Evolutionary conservation across 2,797 vertebrate species (phyloP).

Genomic region (Pterois miles): DNA sequence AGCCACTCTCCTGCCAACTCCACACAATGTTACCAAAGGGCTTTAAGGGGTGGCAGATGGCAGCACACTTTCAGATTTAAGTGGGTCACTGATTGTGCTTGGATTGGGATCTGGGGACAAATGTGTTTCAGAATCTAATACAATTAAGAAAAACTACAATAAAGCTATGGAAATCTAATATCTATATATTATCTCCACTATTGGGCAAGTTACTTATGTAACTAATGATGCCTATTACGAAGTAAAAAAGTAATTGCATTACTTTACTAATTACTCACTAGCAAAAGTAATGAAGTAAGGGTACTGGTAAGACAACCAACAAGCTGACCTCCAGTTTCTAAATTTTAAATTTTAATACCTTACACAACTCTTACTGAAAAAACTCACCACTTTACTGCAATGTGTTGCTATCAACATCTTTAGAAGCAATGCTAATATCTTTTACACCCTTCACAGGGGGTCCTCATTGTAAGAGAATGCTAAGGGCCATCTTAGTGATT

Average conservation of each 20-base stretch:
- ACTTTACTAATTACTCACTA: background rate
- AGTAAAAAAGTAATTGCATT: background rate
- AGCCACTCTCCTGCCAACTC: slow-evolving; percentile 11
- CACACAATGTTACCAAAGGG: background rate
- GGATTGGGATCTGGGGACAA: slow-evolving; percentile 6
- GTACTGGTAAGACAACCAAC: background rate
- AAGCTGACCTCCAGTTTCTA: background rate
- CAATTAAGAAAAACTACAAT: background rate
- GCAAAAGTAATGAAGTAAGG: background rate
- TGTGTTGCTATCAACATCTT: background rate
- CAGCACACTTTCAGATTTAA: slow-evolving; percentile 24
- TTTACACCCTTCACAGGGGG: background rate
- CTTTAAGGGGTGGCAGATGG: slow-evolving; percentile 23
- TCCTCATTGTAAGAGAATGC: background rate
- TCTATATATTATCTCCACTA: background rate
- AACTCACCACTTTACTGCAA: background rate
- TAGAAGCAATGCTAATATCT: background rate
- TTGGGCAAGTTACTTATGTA: background rate
- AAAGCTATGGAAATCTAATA: background rate
- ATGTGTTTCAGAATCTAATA: slow-evolving; percentile 25
- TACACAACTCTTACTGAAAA: background rate
- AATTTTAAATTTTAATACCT: background rate
- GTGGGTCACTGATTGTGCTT: slow-evolving; percentile 45
- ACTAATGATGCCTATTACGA: background rate
- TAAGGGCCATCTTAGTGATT: background rate